phyloP scores from a whole-genome alignment of 2,797 vertebrate species.

The Epinephelus coioides region DNA sequence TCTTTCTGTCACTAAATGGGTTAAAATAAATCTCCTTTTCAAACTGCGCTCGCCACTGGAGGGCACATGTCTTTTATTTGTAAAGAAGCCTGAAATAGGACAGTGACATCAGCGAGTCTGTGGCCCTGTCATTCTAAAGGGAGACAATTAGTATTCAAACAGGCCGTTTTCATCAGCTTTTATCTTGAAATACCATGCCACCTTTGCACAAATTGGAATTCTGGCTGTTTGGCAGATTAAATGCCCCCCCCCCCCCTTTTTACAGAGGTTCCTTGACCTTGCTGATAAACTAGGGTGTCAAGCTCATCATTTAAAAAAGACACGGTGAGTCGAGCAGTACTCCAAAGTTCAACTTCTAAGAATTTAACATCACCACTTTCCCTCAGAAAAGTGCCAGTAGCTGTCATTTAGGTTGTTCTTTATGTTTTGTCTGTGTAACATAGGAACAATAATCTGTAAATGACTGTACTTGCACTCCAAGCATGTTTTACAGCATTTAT shows the following conservation, averaged over 20 bases:
- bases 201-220: conserved; percentile 72
- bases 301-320: conserved; percentile 63
- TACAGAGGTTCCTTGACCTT: conserved; percentile 68
- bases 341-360: conserved; percentile 32
- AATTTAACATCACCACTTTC: conserved; percentile 35
- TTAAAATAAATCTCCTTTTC: conserved; percentile 62
- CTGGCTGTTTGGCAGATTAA: conserved; percentile 65
- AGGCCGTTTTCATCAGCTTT: conserved; percentile 64
- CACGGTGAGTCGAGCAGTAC: not conserved
- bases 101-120: conserved; percentile 62
- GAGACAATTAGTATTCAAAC: conserved; percentile 74
- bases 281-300: conserved; percentile 65
- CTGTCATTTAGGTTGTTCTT: conserved; percentile 3
- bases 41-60: conserved; percentile 62
- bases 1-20: conserved; percentile 58
- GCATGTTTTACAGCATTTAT: conserved; percentile 3
- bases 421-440: conserved; percentile 7
- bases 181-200: conserved; percentile 70
- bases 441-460: not conserved
- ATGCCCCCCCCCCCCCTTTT: not conserved
- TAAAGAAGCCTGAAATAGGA: conserved; percentile 67
- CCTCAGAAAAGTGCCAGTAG: conserved; percentile 6
- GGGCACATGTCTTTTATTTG: conserved; percentile 64
- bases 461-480: not conserved
- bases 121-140: conserved; percentile 54